Evolutionary conservation across 2,888 invertebrate genomes (phyloP).

Genomic region (Hydrotaea diabolus): DNA sequence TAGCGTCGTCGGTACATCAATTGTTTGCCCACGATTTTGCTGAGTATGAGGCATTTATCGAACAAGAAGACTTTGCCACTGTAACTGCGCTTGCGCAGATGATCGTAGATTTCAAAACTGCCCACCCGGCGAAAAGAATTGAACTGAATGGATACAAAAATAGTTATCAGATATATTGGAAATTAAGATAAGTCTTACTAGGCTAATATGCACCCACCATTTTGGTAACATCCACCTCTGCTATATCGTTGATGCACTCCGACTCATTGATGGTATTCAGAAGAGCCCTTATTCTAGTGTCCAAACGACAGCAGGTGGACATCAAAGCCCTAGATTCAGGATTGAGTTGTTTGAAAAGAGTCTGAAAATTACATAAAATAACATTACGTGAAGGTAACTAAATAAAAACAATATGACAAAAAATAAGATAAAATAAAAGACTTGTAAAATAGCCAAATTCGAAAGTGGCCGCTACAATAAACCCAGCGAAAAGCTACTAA

Average conservation of each 20-base stretch:
- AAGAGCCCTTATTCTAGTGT: slow-evolving; percentile 77
- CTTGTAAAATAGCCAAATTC: too few species aligned
- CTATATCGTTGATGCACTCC: slow-evolving; percentile 79
- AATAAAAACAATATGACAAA: background rate
- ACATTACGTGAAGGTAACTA: too few species aligned
- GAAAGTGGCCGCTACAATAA: too few species aligned
- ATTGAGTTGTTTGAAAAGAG: slow-evolving; percentile 74
- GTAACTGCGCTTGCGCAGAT: slow-evolving; percentile 76
- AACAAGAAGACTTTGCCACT: slow-evolving; percentile 79
- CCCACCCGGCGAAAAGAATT: slow-evolving; percentile 78
- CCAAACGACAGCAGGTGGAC: slow-evolving; percentile 78
- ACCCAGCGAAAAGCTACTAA: too few species aligned
- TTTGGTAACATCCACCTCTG: slow-evolving; percentile 77
- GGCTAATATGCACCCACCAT: background rate
- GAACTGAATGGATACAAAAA: slow-evolving; percentile 71
- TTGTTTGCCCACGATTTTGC: slow-evolving; percentile 78
- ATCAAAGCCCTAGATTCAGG: slow-evolving; percentile 76
- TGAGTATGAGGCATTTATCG: slow-evolving; percentile 79
- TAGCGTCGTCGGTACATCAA: slow-evolving; percentile 79
- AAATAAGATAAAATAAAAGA: too few species aligned
- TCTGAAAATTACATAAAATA: too few species aligned
- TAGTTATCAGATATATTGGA: too few species aligned
- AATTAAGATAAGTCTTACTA: background rate
- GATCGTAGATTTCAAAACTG: slow-evolving; percentile 78
- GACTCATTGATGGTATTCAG: slow-evolving; percentile 78